A percentile compares a stretch with the other conserved stretches of the same genome.
phyloP scores from a whole-genome alignment of 2,888 invertebrate genomes.

The Leptopilina drosophilae region DNA sequence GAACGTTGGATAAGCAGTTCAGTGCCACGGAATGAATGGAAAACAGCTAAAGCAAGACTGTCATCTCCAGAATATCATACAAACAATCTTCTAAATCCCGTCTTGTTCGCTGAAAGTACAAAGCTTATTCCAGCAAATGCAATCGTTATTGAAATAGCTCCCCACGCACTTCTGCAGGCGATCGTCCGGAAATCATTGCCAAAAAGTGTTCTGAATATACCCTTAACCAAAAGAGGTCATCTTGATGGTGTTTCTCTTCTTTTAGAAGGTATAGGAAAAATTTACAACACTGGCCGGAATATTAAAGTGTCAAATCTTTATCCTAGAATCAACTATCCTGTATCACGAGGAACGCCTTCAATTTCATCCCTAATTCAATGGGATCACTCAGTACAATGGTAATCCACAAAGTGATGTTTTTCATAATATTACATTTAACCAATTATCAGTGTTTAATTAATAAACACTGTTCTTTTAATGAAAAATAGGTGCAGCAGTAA shows the following conservation, averaged over 20 bases:
- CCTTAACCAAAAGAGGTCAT: slow-evolving; percentile 84
- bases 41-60: slow-evolving; percentile 67
- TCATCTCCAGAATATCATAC: slow-evolving; percentile 78
- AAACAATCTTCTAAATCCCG: slow-evolving; percentile 80
- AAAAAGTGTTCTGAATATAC: slow-evolving; percentile 84
- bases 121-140: slow-evolving; percentile 88
- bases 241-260: slow-evolving; percentile 68
- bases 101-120: slow-evolving; percentile 87
- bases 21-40: slow-evolving; percentile 85
- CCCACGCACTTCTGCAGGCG: slow-evolving; percentile 78
- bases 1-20: slow-evolving; percentile 92
- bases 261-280: slow-evolving; percentile 77
- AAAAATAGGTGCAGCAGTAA: no score
- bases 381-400: slow-evolving; percentile 58
- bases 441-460: no score
- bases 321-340: slow-evolving; percentile 78
- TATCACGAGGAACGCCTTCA: slow-evolving; percentile 68
- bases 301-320: slow-evolving; percentile 79
- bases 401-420: slow-evolving; percentile 57
- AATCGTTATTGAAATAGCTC: slow-evolving; percentile 81
- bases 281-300: slow-evolving; percentile 79
- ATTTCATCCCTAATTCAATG: slow-evolving; percentile 75
- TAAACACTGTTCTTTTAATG: no score
- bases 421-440: slow-evolving; percentile 62
- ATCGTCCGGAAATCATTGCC: slow-evolving; percentile 88